A percentile compares a stretch with the other conserved stretches of the same genome.
Evolutionary conservation across 2,797 vertebrate genomes (phyloP).

Genomic region (Neolamprologus multifasciatus): DNA sequence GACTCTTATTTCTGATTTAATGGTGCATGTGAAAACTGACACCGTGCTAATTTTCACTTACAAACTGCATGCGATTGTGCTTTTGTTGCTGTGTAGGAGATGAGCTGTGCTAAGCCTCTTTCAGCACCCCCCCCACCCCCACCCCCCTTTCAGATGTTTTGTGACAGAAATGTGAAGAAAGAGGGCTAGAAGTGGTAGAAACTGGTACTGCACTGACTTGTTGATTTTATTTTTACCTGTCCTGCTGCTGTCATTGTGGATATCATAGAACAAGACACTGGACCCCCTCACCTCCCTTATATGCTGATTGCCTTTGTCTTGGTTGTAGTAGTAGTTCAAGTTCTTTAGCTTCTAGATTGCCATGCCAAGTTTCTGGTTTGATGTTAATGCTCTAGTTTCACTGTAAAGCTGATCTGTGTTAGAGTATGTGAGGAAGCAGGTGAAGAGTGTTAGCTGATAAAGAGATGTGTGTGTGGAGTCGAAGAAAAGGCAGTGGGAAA

Average conservation of each 20-base stretch:
- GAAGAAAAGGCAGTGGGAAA: neutral
- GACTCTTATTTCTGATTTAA: neutral
- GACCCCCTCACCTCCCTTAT: neutral
- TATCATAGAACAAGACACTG: conserved; percentile 21
- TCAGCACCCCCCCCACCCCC: conserved; percentile 4
- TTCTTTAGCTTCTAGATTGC: conserved; percentile 29
- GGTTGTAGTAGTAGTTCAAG: conserved; percentile 2
- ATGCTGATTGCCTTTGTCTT: conserved; percentile 20
- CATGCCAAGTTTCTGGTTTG: conserved; percentile 25
- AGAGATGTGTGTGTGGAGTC: neutral
- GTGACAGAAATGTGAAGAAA: conserved; percentile 25
- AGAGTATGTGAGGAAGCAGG: conserved; percentile 15
- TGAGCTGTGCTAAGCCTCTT: conserved; percentile 28
- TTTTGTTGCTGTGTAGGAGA: conserved; percentile 42
- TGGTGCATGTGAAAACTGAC: conserved; percentile 50
- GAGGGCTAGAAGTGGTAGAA: conserved; percentile 52
- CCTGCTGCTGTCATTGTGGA: conserved; percentile 43
- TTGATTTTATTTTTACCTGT: conserved; percentile 34
- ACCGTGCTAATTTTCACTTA: conserved; percentile 32
- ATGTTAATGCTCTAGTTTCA: conserved; percentile 27
- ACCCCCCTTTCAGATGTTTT: neutral
- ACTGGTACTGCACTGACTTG: conserved; percentile 66
- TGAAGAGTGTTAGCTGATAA: neutral
- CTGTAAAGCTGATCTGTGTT: conserved; percentile 37
- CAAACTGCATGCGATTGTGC: conserved; percentile 56